phyloP scores from a whole-genome alignment of 2,797 vertebrate genomes.

The Acestrorhynchus altus region DNA sequence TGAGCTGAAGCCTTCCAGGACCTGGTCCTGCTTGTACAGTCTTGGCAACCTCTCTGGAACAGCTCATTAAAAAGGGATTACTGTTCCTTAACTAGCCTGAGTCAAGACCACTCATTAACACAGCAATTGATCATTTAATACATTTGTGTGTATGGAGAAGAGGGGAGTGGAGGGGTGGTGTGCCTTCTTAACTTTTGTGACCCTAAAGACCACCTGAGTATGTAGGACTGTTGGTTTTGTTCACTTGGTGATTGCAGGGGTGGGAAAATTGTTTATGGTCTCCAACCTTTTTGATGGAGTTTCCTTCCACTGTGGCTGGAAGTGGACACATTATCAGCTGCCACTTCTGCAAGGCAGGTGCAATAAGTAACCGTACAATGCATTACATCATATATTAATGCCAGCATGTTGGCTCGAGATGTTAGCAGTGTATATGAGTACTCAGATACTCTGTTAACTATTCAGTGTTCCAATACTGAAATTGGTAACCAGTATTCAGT shows the following conservation, averaged over 20 bases:
- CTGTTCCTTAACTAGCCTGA: slow-evolving; percentile 58
- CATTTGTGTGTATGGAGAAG: slow-evolving; percentile 26
- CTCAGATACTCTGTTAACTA: no score
- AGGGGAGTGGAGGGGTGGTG: background rate
- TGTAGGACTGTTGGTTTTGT: background rate
- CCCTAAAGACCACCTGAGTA: slow-evolving; percentile 26
- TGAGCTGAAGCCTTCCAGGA: slow-evolving; percentile 25
- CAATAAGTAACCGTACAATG: no score
- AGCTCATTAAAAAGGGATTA: slow-evolving; percentile 78
- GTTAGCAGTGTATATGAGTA: no score
- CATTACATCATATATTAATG: no score
- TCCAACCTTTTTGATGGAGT: background rate
- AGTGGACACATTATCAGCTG: background rate
- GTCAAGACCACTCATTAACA: slow-evolving; percentile 59
- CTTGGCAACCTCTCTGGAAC: slow-evolving; percentile 48
- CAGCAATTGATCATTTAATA: slow-evolving; percentile 64
- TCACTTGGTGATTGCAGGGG: slow-evolving; percentile 3
- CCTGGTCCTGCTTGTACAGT: slow-evolving; percentile 15
- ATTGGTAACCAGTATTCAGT: no score
- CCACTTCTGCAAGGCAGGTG: no score
- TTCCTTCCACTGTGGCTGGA: background rate
- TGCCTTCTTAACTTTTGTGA: slow-evolving; percentile 27
- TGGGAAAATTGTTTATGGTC: background rate
- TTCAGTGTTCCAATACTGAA: no score
- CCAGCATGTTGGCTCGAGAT: no score